Percentiles rank a stretch among this genome's conserved stretches.
These are phyloP conservation scores for Cynopterus sphinx DNA, from an alignment of 2,797 vertebrate genomes.

Conservation along the genomic window DNA sequence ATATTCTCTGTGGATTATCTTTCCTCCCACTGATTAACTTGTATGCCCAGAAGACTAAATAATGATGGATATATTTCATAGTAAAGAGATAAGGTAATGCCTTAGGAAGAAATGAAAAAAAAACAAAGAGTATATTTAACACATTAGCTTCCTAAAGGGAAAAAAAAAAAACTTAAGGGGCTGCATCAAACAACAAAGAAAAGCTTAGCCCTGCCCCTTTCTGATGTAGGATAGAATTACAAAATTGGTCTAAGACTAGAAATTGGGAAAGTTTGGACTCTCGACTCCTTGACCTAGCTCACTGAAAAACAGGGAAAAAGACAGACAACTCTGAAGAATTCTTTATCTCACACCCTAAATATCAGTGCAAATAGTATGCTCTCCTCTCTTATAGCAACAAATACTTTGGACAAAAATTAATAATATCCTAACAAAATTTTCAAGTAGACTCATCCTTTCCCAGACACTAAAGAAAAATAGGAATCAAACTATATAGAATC, in stretches of 20 bases:
- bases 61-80: slow-evolving; percentile 22
- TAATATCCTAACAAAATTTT: slow-evolving; percentile 25
- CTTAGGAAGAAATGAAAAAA: background rate
- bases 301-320: background rate
- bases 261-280: background rate
- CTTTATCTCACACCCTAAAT: background rate
- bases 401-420: background rate
- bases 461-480: background rate
- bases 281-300: background rate
- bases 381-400: background rate
- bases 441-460: slow-evolving; percentile 25
- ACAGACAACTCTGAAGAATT: background rate
- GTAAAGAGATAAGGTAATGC: background rate
- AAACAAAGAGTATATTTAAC: background rate
- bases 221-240: background rate
- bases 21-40: background rate
- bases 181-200: background rate
- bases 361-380: background rate
- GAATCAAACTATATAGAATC: background rate
- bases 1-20: background rate
- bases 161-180: background rate
- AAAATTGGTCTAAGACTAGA: background rate
- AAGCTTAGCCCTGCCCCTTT: background rate
- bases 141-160: background rate
- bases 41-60: background rate